Evolutionary conservation across 1,140 invertebrate species (phyloP), one percentile per base, ranked within the genome.

Genomic region (Hypsibius dujardini): DNA sequence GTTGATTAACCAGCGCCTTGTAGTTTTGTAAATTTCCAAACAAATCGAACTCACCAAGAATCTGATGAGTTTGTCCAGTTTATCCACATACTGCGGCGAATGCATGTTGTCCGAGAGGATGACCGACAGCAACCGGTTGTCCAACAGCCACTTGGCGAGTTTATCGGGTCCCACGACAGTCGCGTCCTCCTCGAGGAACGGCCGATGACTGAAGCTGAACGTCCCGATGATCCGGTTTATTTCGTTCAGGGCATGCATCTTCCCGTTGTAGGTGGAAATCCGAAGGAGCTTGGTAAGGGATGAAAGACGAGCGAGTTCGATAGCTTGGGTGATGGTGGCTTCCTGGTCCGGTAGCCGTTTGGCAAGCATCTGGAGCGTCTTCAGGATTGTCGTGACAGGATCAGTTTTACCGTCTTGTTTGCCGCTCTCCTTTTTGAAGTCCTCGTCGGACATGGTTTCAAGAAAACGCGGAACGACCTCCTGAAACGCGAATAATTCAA

Each of bases 171-270:
- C 95, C 2, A 96, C 82, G 88, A 90, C 95, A 28, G 28, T 28
- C 76, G 93, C 90, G 76, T 95, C 92, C 71, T 85, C 84, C 69
- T 87, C 84, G 70, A 85, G 81, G 62, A 76, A 74, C 76, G 87
- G 86, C 72, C 85, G 82, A 80, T 85, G 85, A 15, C 12, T 42
- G 42, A 15, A 67, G 62, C 7, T 67, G 56, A 94, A 90, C 77
- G 87, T 89, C 46, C 88, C 87, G 67, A 96, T 92, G 46, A 96
- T 89, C 84, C 96, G 95, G 81, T 98, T 98, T 50, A 98, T 91
- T 85, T 98, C 95, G 82, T 97, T 97, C 47, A 98, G 82, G 46
- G 94, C 93, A 79, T 95, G 96, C 95, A 98, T 98, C 83, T 97
- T 97, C 7, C 94, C 93, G 82, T 97, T 97, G 77, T 96, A 98